These are phyloP conservation scores for Anthoscopus minutus DNA, from an alignment of 2,113 vertebrate genomes.

Conservation along the genomic window DNA sequence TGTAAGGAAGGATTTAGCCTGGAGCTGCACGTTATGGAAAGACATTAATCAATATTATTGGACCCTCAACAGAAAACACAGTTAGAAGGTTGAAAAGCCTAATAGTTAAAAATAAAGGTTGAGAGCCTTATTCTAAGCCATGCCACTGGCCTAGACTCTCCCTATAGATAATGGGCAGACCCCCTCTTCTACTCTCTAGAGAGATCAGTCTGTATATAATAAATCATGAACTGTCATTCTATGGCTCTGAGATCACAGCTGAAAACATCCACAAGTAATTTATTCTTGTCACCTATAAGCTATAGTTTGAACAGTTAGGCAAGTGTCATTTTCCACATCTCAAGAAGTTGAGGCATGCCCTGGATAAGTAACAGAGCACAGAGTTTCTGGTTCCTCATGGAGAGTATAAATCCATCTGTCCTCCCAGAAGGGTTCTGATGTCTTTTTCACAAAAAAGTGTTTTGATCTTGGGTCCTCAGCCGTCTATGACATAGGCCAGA, in stretches of 20 bases:
- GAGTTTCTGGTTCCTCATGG: not conserved
- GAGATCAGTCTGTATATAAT: not conserved
- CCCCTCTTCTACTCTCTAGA: not conserved
- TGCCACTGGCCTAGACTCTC: not conserved
- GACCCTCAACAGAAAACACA: conserved; percentile 56
- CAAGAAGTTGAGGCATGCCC: not conserved
- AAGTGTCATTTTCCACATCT: not conserved
- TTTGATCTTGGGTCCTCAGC: not conserved
- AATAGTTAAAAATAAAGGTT: conserved; percentile 2
- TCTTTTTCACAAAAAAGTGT: not conserved
- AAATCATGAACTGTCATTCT: not conserved
- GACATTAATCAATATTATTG: conserved; percentile 72
- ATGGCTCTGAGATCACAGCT: not conserved
- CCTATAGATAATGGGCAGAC: not conserved
- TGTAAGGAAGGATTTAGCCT: conserved; percentile 57
- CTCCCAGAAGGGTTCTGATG: not conserved
- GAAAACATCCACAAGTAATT: not conserved
- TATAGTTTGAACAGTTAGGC: not conserved
- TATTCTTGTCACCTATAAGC: not conserved
- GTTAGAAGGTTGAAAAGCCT: conserved; percentile 29
- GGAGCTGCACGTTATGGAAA: conserved; percentile 53
- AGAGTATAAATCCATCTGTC: not conserved
- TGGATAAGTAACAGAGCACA: not conserved
- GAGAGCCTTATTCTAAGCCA: not conserved
- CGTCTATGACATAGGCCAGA: not conserved